Evolutionary conservation across 2,888 invertebrate species (phyloP).

Genomic region (Xylota segnis): DNA sequence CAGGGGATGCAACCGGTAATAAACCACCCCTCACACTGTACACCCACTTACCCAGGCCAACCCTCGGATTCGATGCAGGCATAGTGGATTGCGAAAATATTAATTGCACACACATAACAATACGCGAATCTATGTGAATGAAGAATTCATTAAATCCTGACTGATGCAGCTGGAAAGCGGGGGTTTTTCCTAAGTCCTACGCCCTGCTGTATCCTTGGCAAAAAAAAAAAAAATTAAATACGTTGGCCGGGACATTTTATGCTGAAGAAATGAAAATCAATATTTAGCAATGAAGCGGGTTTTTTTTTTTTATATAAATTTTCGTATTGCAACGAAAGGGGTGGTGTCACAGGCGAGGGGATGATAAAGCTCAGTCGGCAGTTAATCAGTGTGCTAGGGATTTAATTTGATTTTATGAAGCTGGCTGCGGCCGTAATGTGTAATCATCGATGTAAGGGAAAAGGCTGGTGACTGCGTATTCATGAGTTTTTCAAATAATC

Average conservation of each 20-base stretch:
- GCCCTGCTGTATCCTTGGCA: conserved; percentile 21
- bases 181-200: conserved; percentile 52
- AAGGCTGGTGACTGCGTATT: conserved; percentile 32
- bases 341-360: not conserved
- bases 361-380: conserved; percentile 59
- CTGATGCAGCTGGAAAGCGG: conserved; percentile 58
- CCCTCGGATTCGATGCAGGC: not conserved
- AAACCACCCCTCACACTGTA: conserved; percentile 37
- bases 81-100: conserved; percentile 70
- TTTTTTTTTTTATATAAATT: conserved; percentile 41
- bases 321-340: conserved; percentile 15
- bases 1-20: conserved; percentile 69
- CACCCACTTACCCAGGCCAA: conserved; percentile 10
- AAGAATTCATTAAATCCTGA: conserved; percentile 75
- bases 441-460: conserved; percentile 34
- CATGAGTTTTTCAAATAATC: conserved; percentile 24
- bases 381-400: conserved; percentile 74
- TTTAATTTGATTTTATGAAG: conserved; percentile 75
- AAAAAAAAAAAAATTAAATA: not conserved
- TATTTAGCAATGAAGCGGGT: conserved; percentile 71
- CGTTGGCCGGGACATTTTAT: conserved; percentile 43
- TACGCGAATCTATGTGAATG: conserved; percentile 75
- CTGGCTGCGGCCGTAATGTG: conserved; percentile 61
- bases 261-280: conserved; percentile 73
- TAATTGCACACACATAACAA: conserved; percentile 77